A percentile compares a stretch with the other conserved stretches of the same genome.
Conservation (phyloP, 2,888 invertebrate genomes). For the Amorpha juglandis region DNA sequence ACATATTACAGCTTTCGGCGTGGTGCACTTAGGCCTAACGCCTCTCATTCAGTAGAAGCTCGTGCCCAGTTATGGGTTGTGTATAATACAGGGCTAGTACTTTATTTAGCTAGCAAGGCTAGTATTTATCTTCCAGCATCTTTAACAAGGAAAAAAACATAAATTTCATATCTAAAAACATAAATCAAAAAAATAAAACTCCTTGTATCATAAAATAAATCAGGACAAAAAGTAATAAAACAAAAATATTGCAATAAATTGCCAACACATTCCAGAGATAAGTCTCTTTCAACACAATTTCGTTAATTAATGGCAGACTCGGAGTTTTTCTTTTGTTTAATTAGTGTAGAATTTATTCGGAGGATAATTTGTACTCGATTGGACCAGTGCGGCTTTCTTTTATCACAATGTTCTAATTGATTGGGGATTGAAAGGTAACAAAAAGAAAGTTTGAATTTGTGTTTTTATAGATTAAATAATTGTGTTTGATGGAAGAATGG, state of each 20-base stretch:
- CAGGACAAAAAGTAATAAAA: background rate
- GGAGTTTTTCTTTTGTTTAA: conserved; percentile 17
- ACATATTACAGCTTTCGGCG: too few species aligned
- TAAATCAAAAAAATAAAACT: background rate
- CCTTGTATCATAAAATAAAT: background rate
- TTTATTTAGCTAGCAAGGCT: too few species aligned
- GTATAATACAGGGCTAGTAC: too few species aligned
- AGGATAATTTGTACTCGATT: conserved; percentile 21
- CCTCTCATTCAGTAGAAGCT: too few species aligned
- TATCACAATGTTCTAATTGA: conserved; percentile 18
- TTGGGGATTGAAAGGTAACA: background rate
- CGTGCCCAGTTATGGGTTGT: too few species aligned
- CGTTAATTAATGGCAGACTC: conserved; percentile 19
- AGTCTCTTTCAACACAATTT: conserved; percentile 14
- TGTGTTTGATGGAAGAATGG: background rate
- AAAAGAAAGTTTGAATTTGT: background rate
- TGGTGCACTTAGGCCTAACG: too few species aligned
- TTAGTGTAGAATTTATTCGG: conserved; percentile 17
- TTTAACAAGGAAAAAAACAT: too few species aligned
- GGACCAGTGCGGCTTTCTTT: conserved; percentile 7
- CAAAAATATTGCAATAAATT: conserved; percentile 3
- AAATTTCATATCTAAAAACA: too few species aligned
- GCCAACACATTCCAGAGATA: background rate
- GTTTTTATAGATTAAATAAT: background rate
- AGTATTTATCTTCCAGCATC: too few species aligned